Evolutionary conservation across 2,797 vertebrate species (phyloP).

Genomic region (Phalloptychus januarius): DNA sequence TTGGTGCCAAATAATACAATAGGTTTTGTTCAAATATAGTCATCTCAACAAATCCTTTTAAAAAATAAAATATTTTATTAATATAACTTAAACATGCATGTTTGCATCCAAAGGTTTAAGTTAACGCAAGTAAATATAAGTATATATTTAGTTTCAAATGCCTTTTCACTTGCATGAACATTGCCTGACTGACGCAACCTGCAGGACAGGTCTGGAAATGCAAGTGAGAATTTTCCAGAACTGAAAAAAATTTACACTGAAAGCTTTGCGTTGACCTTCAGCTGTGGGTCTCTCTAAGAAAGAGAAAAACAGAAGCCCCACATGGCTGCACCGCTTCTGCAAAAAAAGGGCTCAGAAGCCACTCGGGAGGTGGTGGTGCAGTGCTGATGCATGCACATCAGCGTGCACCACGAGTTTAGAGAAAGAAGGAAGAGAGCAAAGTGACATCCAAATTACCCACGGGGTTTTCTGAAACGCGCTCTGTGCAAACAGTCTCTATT

Average conservation of each 20-base stretch:
- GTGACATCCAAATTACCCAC: not conserved
- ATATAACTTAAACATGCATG: not conserved
- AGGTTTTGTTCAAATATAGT: not conserved
- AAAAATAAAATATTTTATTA: not conserved
- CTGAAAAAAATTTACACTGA: not conserved
- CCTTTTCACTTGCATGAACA: not conserved
- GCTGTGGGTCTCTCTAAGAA: not conserved
- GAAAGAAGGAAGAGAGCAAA: not conserved
- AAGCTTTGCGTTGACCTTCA: not conserved
- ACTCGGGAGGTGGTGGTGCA: not conserved
- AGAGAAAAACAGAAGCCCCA: not conserved
- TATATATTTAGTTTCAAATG: not conserved
- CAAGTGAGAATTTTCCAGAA: not conserved
- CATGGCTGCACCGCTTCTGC: not conserved
- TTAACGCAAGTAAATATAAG: not conserved
- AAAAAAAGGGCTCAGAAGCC: constrained; percentile 9
- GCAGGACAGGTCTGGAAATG: not conserved
- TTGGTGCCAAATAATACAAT: not conserved
- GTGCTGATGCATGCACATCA: constrained; percentile 7
- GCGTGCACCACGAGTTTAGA: not conserved
- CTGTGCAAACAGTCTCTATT: no score
- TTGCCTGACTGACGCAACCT: not conserved
- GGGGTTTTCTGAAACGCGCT: not conserved
- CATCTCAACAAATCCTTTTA: not conserved
- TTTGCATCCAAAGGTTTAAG: not conserved